Base-by-base conservation (phyloP, 2,888 invertebrate species). In the Eudemis profundana region DNA sequence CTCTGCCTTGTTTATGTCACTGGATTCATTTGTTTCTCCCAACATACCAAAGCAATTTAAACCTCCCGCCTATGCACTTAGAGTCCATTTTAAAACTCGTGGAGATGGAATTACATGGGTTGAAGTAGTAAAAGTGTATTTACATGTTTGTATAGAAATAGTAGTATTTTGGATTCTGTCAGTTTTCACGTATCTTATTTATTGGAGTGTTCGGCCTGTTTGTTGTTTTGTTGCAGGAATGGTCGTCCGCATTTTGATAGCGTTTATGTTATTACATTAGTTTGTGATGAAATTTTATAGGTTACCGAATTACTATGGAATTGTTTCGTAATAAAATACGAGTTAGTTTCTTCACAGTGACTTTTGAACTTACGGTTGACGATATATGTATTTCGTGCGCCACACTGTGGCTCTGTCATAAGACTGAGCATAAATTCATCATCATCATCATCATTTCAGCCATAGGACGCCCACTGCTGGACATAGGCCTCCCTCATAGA, bases 1-100 rank as follows among this genome's bases (percentile, higher is more conserved):
- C 27, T 46, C 36, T 15, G 47, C 44, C 53, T 62, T 62, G 47
- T 62, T 62, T 54, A 54, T 54, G 62, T 47, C 62, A 8, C 53
- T 27, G 46, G 15, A 27, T 47, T 47, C 38, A 62, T 54, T 62
- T 54, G 40, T 62, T 27, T 19, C 19, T 5, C n/a, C 12, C n/a
- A 14, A 15, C 38, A 10, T 0, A 15, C 4, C 40, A 42, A 10
- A 12, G 27, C 1, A 56, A 1, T 44, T 29, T 12, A 10, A n/a
- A 56, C 42, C 44, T 56, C 44, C 4, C 1, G 0, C 0, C 4
- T 3, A 17, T 8, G 19, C 1, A 8, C 7, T 27, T 19, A 29
- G 29, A 17, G 44, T 1, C n/a, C 8, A 8, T n/a, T 15, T 56
- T n/a, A 2, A 17, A 3, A 8, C n/a, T 3, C 19, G n/a, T 8